Conservation (phyloP, 2,113 vertebrate genomes). For the Oostethus manadensis region DNA sequence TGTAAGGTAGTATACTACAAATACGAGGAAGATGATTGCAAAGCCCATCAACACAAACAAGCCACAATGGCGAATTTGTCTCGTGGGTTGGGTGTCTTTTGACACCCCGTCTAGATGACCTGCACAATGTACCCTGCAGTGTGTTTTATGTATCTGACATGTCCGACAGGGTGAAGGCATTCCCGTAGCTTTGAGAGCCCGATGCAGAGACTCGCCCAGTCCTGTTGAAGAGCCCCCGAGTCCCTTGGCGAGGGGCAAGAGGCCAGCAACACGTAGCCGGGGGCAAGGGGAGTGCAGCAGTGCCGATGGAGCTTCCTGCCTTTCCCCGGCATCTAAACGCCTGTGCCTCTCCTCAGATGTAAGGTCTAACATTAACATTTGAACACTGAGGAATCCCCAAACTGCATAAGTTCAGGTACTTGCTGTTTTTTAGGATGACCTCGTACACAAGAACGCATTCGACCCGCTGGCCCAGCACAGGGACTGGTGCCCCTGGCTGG, state of each 20-base stretch:
- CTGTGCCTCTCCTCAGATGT: constrained; percentile 82
- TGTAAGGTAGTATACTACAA: no score
- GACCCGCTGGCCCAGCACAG: constrained; percentile 89
- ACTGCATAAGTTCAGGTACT: background rate
- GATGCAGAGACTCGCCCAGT: constrained; percentile 79
- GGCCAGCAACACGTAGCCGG: constrained; percentile 82
- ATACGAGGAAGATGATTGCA: no score
- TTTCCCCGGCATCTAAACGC: constrained; percentile 77
- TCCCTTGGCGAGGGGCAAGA: constrained; percentile 72
- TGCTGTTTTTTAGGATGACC: constrained; percentile 67
- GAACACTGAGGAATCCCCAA: background rate
- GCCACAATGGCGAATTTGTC: no score
- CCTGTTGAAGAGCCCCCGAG: constrained; percentile 75
- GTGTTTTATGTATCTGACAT: constrained; percentile 5
- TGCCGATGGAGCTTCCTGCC: constrained; percentile 57
- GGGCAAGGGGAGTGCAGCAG: constrained; percentile 73
- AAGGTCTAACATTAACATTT: constrained; percentile 50
- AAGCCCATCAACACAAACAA: no score
- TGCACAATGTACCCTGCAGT: background rate
- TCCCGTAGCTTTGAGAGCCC: constrained; percentile 55
- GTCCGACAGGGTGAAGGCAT: constrained; percentile 69
- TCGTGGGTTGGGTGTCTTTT: no score
- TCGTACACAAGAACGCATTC: constrained; percentile 73
- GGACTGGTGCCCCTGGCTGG: constrained; percentile 95
- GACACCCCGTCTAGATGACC: background rate